Conservation (phyloP, 2,797 vertebrate species). For the Epinephelus awoara region DNA sequence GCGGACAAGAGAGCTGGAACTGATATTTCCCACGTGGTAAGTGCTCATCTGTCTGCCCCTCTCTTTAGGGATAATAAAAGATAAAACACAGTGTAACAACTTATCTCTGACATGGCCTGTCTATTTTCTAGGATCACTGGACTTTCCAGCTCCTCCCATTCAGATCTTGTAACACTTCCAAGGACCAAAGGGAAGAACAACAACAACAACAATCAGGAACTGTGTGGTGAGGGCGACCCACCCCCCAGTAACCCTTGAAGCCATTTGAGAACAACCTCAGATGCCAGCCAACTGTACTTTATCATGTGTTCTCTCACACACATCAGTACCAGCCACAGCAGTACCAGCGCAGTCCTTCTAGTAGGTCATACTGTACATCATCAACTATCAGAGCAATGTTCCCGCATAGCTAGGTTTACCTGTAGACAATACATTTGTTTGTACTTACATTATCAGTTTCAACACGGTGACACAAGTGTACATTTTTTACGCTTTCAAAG, state of each 20-base stretch:
- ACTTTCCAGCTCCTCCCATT: slow-evolving; percentile 31
- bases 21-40: slow-evolving; percentile 74
- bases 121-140: slow-evolving; percentile 43
- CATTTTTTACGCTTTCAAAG: slow-evolving; percentile 85
- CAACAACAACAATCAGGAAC: slow-evolving; percentile 33
- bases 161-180: slow-evolving; percentile 22
- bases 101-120: slow-evolving; percentile 2
- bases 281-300: slow-evolving; percentile 61
- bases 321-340: slow-evolving; percentile 4
- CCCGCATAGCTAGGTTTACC: slow-evolving; percentile 49
- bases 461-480: slow-evolving; percentile 69
- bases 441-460: slow-evolving; percentile 50
- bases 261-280: slow-evolving; percentile 58
- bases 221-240: slow-evolving; percentile 32
- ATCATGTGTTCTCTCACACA: slow-evolving; percentile 29
- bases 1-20: slow-evolving; percentile 86
- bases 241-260: slow-evolving; percentile 30
- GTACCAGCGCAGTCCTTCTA: slow-evolving; percentile 22
- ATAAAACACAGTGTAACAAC: neutral
- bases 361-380: slow-evolving; percentile 36
- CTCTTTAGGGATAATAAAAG: neutral
- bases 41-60: neutral
- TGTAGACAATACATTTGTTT: slow-evolving; percentile 64
- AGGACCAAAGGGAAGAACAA: slow-evolving; percentile 46
- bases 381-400: slow-evolving; percentile 30